Evolutionary conservation across 2,797 vertebrate genomes (phyloP).

Genomic region (Pyrrhura leucotis): DNA sequence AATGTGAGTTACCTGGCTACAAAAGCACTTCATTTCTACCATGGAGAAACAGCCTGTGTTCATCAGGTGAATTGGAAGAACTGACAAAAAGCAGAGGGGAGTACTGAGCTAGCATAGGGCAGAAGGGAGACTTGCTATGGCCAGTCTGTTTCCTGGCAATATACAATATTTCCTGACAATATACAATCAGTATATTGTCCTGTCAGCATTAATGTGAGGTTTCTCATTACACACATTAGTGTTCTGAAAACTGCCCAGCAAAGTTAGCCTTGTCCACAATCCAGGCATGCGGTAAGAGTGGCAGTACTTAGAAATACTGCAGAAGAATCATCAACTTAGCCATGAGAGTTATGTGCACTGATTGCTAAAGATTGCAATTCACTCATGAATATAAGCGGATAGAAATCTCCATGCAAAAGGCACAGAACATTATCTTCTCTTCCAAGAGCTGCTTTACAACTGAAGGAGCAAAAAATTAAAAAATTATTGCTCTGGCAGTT

Average conservation of each 20-base stretch:
- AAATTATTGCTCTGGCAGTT: background rate
- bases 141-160: background rate
- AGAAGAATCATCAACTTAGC: background rate
- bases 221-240: background rate
- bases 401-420: background rate
- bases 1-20: background rate
- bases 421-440: background rate
- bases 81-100: background rate
- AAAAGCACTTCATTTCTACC: background rate
- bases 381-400: background rate
- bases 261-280: background rate
- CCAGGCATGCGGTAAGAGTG: fast-evolving
- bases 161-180: background rate
- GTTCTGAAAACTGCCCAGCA: background rate
- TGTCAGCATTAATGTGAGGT: background rate
- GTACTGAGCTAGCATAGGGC: background rate
- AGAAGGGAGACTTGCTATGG: background rate
- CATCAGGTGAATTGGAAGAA: background rate
- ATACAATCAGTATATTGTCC: fast-evolving
- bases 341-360: background rate
- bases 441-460: background rate
- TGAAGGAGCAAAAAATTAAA: background rate
- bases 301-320: background rate
- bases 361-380: background rate
- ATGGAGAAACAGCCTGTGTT: background rate